Evolutionary conservation across 1,140 invertebrate genomes (phyloP).

Genomic region (Diprion similis): DNA sequence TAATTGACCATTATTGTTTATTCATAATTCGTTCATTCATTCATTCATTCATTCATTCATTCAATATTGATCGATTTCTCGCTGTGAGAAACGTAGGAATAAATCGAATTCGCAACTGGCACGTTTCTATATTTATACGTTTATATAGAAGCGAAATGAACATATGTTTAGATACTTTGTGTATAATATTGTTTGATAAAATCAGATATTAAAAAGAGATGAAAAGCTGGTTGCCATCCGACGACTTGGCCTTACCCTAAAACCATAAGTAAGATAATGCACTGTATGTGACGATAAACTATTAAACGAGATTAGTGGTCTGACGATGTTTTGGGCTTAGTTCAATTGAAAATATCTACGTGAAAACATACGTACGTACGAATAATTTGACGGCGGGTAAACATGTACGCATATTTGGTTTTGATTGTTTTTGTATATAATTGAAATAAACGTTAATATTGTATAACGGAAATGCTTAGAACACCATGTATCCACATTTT

Average conservation of each 20-base stretch:
- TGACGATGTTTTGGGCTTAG: conserved; percentile 33
- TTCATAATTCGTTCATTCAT: background rate
- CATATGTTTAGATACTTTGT: background rate
- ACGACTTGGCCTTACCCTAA: background rate
- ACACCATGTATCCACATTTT: background rate
- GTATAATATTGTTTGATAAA: background rate
- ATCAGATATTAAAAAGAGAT: conserved; percentile 11
- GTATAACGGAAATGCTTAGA: conserved; percentile 22
- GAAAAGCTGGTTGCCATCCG: conserved; percentile 2
- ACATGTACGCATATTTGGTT: background rate
- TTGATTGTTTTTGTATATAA: conserved; percentile 52
- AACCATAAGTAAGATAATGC: background rate
- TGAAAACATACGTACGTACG: background rate
- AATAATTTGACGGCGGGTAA: conserved; percentile 11
- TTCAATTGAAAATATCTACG: conserved; percentile 11
- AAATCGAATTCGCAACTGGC: background rate
- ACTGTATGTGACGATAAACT: background rate
- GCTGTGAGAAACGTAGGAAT: background rate
- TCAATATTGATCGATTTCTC: no score
- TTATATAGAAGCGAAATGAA: conserved; percentile 27
- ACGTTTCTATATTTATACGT: conserved; percentile 53
- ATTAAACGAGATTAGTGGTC: conserved; percentile 40
- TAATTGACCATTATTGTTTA: background rate
- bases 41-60: no score
- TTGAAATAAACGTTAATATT: conserved; percentile 51